phyloP scores from a whole-genome alignment of 2,797 vertebrate genomes.

The Amphiprion clarkii region DNA sequence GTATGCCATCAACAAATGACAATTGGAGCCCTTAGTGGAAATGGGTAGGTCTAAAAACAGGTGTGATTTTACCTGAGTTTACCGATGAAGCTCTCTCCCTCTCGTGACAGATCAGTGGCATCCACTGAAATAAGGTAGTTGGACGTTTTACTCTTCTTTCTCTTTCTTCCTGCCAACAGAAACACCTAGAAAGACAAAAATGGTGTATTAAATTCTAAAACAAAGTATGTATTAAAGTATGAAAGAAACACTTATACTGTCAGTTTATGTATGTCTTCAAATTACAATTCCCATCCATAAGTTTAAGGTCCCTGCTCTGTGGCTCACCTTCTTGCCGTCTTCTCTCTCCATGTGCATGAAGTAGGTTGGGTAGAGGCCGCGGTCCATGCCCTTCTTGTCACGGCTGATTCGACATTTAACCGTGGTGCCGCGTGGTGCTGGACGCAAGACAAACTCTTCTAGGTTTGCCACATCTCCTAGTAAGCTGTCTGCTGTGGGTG shows the following conservation, averaged over 20 bases:
- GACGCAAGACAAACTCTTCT: slow-evolving; percentile 91
- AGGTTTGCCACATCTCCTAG: slow-evolving; percentile 89
- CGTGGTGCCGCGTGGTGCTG: slow-evolving; percentile 90
- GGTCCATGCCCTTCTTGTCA: slow-evolving; percentile 97
- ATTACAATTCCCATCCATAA: background rate
- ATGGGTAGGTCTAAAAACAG: background rate
- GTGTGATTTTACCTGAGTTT: slow-evolving; percentile 90
- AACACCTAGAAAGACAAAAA: slow-evolving; percentile 85
- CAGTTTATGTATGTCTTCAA: background rate
- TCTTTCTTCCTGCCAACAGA: slow-evolving; percentile 95
- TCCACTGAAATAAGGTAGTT: slow-evolving; percentile 98
- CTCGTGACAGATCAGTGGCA: slow-evolving; percentile 94
- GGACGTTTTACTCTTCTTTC: slow-evolving; percentile 98
- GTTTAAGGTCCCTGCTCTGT: background rate
- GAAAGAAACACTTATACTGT: no score
- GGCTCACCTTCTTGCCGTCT: slow-evolving; percentile 90
- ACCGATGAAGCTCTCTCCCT: slow-evolving; percentile 95
- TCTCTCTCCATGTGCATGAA: slow-evolving; percentile 98
- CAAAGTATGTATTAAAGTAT: background rate
- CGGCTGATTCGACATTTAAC: slow-evolving; percentile 94
- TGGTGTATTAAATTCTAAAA: no score
- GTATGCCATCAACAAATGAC: background rate
- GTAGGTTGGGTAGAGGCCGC: slow-evolving; percentile 96
- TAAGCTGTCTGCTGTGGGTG: slow-evolving; percentile 82
- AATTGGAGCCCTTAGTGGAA: background rate